These are phyloP conservation scores for Apogon talboti DNA, from an alignment of 2,797 vertebrate species.

Conservation along the genomic window DNA sequence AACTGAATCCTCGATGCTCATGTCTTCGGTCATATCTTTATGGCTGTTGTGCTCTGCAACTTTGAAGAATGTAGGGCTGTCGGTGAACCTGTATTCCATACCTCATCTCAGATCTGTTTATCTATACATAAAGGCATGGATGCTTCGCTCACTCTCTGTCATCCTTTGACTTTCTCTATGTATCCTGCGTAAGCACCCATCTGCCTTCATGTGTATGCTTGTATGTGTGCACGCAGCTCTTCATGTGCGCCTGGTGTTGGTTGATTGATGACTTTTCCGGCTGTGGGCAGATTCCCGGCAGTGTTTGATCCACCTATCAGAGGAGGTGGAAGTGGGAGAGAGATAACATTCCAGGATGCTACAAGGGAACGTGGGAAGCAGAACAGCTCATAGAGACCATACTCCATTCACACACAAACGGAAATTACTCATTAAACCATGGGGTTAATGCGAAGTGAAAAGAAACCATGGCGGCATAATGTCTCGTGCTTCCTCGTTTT, in stretches of 20 bases:
- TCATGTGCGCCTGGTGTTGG: conserved; percentile 52
- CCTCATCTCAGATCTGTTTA: conserved; percentile 26
- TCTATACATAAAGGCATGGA: conserved; percentile 24
- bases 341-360: conserved; percentile 81
- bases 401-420: conserved; percentile 49
- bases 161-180: conserved; percentile 15
- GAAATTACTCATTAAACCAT: conserved; percentile 68
- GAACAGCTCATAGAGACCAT: conserved; percentile 59
- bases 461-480: conserved; percentile 30
- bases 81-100: conserved; percentile 5
- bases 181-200: conserved; percentile 20
- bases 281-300: conserved; percentile 74
- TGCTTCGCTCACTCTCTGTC: not conserved
- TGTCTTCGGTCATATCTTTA: not conserved
- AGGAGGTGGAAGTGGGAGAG: conserved; percentile 73
- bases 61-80: not conserved
- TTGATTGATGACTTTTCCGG: conserved; percentile 78
- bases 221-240: conserved; percentile 14
- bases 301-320: conserved; percentile 78
- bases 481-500: conserved; percentile 29
- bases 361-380: conserved; percentile 73
- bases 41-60: conserved; percentile 4
- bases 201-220: conserved; percentile 31
- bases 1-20: too few relatives aligned
- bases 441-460: conserved; percentile 40